Evolutionary conservation across 2,888 invertebrate species (phyloP), one percentile per base, ranked within the genome.

Genomic region (Perizoma flavofasciatum): DNA sequence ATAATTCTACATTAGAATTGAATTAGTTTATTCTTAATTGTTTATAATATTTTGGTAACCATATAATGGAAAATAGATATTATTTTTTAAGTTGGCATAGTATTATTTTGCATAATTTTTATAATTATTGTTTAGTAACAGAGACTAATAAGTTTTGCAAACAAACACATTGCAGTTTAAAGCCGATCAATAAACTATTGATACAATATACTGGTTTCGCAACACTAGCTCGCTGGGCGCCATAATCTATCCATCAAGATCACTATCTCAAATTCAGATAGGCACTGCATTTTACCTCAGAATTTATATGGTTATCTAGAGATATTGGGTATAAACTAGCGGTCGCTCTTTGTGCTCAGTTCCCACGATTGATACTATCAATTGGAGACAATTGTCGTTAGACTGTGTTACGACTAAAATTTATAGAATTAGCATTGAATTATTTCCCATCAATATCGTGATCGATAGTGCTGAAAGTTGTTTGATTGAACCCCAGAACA

Each of bases 231-330:
- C 58, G 65, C 68, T 65, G 66, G 77, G 76, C 76, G 75, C 78
- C 77, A 74, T 79, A 79, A 83, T 83, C 80, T 82, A 81, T 84
- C 81, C 75, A 84, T 86, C 85, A 83, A 83, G 86, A 89, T 88
- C 55, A 61, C 68, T 82, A 86, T 87, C 86, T 70, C 69, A 71
- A 75, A 82, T 83, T 81, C 76, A 82, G 79, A 82, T 82, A 78
- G 79, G 71, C 75, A 77, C 70, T 75, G 79, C 79, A 76, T 82
- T 81, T 82, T 78, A 75, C 74, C 70, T 71, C 72, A 74, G 75
- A 78, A 79, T 82, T 79, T 82, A 82, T 82, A 81, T 79, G 75
- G 80, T 75, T 77, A 78, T 74, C 72, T 68, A 48, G 54, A 55
- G 57, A 61, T 57, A 58, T 54, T 55, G 51, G 48, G 55, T 60